Evolutionary conservation across 1,140 invertebrate genomes (phyloP), one percentile per base, ranked within the genome.

Genomic region (Aphelenchoides fujianensis): DNA sequence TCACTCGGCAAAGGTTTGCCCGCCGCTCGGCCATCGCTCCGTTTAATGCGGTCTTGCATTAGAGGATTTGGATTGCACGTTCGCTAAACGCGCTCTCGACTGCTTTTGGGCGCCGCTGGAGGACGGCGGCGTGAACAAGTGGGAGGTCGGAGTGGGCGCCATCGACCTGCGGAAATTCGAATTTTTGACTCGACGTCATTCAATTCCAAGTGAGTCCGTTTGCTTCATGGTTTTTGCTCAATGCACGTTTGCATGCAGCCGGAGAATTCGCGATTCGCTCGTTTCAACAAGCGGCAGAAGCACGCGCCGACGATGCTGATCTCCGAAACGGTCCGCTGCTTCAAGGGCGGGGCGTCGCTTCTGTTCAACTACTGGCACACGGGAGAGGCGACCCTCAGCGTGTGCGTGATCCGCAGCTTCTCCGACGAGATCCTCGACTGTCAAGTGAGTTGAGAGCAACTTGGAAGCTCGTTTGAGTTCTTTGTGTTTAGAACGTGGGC

Each of bases 141-240:
- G 81, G 81, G 72, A 78, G 72, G 73, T 84, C 69, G 81, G 81
- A 27, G 48, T 83, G 34, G 82, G 80, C 2, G 70, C 70, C 28
- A 73, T 84, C 19, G 73, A 84, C 64, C 62, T 66, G 12, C 57
- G 72, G 48, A 81, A 82, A 37, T 75, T 84, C 53, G 63, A 72
- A 31, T 81, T 72, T 2, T 59, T 81, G 16, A 81, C 78, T 12
- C 12, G 68, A 9, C 62, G 41, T 2, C 41, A 35, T 12, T 31
- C 62, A 9, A 19, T 75, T 12, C 74, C 76, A 57, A 59, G 74
- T 78, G 32, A 30, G 71, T 59, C 2, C 53, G 16, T 2, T 76
- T 77, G 27, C 9, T 59, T 30, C n/a, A n/a, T n/a, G n/a, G 32
- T 68, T 74, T 73, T 66, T 75, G 35, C 52, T 7, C 12, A 64